Evolutionary conservation across 2,113 vertebrate genomes (phyloP).

Genomic region (Furnarius figulus): DNA sequence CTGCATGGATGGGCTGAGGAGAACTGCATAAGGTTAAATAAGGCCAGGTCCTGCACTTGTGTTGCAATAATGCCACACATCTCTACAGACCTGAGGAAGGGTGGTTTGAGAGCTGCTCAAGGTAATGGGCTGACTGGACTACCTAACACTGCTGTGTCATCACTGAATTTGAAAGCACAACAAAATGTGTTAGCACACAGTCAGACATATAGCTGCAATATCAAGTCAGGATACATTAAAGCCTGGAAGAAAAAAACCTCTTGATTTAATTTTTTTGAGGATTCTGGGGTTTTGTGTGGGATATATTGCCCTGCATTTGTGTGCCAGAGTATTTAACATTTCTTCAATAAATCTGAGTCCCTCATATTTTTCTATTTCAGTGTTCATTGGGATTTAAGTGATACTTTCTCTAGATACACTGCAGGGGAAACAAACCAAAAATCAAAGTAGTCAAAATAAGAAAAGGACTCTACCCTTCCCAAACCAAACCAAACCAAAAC

Average conservation of each 20-base stretch:
- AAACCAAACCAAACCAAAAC: neutral
- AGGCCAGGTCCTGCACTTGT: neutral
- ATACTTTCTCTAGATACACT: neutral
- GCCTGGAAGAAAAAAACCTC: neutral
- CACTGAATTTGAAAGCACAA: neutral
- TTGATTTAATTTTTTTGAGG: too few relatives aligned
- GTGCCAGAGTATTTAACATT: neutral
- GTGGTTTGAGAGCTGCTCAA: neutral
- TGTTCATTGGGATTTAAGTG: neutral
- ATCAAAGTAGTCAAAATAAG: neutral
- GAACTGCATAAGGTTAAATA: neutral
- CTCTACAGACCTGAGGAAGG: fast-evolving
- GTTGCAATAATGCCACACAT: neutral
- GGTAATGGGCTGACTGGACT: neutral
- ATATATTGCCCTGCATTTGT: neutral
- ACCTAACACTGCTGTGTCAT: neutral
- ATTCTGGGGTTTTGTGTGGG: neutral
- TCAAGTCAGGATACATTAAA: neutral
- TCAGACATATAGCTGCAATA: neutral
- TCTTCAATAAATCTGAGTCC: neutral
- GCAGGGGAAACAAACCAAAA: neutral
- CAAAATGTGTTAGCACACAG: neutral
- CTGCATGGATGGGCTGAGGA: neutral
- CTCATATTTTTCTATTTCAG: neutral
- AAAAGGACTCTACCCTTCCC: fast-evolving